Base-by-base conservation (phyloP, 1,140 invertebrate genomes). In the Anastrepha ludens region DNA sequence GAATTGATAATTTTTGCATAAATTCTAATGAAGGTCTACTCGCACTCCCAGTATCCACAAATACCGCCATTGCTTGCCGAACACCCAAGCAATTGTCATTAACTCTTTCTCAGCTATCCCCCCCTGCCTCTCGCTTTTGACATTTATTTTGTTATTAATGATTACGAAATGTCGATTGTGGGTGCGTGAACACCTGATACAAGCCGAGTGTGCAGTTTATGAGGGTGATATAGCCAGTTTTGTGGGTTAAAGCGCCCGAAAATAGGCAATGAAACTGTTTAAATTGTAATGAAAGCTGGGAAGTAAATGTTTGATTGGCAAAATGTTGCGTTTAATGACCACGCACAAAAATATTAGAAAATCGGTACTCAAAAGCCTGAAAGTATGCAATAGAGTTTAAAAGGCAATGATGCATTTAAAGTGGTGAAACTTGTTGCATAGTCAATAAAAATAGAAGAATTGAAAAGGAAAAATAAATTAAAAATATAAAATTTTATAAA, bases 1-100 rank as follows among this genome's bases (percentile, higher is more conserved):
- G 74, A 81, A 81, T 81, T 81, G 74, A 81, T 81, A 81, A 81
- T 81, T 81, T 81, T 81, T 81, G 74, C 74, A 81, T 81, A 81
- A 81, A 81, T 81, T 81, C 55, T 81, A 50, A 81, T 81, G 74
- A 81, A 81, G 74, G 74, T 81, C 74, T 81, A 58, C 47, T 15
- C 67, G 13, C 15, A 74, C 20, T 39, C 9, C 41, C 44, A n/a
- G 39, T 17, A 70, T 13, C 11, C 15, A 41, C 67, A 70, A 67
- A 70, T 44, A 47, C 67, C 29, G 29, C 2, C 8, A 20, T 20
- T 20, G 2, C 47, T n/a, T 29, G n/a, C n/a, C 47, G 55, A 6
- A 58, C 44, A 29, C 5, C 74, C 44, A 55, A 81, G 41, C 74
- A 81, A 81, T 81, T 81, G 74, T 81, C 74, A 81, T 81, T 81